Conservation (phyloP, 2,888 invertebrate species). For the Xestia sexstrigata region DNA sequence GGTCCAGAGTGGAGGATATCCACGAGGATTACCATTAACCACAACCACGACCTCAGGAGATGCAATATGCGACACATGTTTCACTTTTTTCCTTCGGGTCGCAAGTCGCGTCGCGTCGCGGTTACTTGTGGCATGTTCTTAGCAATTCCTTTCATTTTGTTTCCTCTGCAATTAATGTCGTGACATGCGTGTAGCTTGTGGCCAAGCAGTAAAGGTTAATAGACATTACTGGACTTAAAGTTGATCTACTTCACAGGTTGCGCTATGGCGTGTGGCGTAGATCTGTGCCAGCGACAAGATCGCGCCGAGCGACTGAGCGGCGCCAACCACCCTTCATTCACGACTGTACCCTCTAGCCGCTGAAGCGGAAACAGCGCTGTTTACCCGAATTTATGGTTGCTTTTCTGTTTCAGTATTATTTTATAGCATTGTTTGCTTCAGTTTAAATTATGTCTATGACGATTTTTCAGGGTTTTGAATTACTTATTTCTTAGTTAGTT, state of each 20-base stretch:
- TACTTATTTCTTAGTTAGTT: not conserved
- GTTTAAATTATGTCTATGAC: not conserved
- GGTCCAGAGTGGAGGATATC: too few species aligned
- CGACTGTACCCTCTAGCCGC: conserved; percentile 60
- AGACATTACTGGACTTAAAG: not conserved
- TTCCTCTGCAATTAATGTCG: not conserved
- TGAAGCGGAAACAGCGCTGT: conserved; percentile 56
- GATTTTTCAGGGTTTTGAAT: not conserved
- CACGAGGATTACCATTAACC: too few species aligned
- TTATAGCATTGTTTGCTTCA: conserved; percentile 38
- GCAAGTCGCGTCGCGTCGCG: too few species aligned
- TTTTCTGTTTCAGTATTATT: conserved; percentile 30
- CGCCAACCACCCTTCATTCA: conserved; percentile 73
- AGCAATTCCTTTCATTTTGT: too few species aligned
- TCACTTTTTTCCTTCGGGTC: too few species aligned
- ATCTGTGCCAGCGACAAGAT: conserved; percentile 76
- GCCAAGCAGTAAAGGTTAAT: too few species aligned
- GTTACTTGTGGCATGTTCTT: too few species aligned
- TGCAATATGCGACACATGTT: too few species aligned
- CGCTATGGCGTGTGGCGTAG: conserved; percentile 55
- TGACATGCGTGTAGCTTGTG: not conserved
- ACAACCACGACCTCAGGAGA: too few species aligned
- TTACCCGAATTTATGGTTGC: conserved; percentile 34
- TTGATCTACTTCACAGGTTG: conserved; percentile 41
- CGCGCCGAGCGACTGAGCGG: conserved; percentile 73